Base-by-base conservation (phyloP, 2,888 invertebrate genomes). In the Amorpha juglandis region DNA sequence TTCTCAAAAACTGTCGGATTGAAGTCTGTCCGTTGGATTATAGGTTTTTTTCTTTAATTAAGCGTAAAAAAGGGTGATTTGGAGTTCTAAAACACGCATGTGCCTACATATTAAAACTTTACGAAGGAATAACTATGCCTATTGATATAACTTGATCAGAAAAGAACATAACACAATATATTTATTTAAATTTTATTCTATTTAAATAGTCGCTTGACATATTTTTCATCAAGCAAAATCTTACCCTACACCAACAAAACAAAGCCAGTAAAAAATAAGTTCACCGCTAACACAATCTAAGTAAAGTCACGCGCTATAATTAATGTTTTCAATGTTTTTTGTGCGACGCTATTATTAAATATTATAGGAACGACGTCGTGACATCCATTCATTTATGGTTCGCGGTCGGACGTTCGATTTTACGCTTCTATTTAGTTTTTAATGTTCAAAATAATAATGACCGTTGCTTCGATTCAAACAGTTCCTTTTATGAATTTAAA, bases 341-440 rank as follows among this genome's bases (percentile, higher is more conserved):
- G 79, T 71, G 74, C 73, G 67, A 72, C 82, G 80, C 82, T 83
- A 78, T 84, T 90, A 91, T 91, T 89, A 91, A 92, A 92, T 92
- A 86, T 92, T 92, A 81, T 86, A 86, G 84, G 78, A 71, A 73
- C 78, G 71, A 68, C 73, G 63, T 78, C 77, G 82, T 80, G 80
- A 74, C 70, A 74, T 70, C 70, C 72, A 68, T 77, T 83, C 81
- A 77, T 77, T 78, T 78, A 79, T 77, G 72, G 73, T 73, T 75
- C 69, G 77, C 75, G 74, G 73, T 74, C 70, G 74, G 76, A 71
- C 74, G 71, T 48, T 48, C 70, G 75, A 79, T 78, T 81, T 74
- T 66, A 75, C 74, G 77, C 82, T 80, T 75, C 78, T 55, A 47
- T 47, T 45, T 55, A 33, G 19, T 58, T 58, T 58, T 58, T 58